These are phyloP conservation scores for Pseudomugil tenellus DNA, from an alignment of 2,797 vertebrate genomes.

Conservation along the genomic window DNA sequence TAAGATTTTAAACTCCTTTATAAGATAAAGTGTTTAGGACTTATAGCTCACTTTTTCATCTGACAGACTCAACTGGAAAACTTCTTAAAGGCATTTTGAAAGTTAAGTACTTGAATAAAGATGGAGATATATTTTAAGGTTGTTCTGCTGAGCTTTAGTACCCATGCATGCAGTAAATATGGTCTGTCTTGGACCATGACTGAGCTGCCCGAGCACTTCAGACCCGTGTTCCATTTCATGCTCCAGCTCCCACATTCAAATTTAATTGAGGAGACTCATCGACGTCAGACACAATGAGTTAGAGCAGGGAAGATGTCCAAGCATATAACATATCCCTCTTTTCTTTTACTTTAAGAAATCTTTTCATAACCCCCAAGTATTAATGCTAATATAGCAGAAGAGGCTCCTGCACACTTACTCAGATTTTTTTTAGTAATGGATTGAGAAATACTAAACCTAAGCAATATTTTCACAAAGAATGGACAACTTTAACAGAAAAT, in stretches of 20 bases:
- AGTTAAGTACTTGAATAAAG: conserved; percentile 9
- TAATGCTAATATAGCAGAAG: not conserved
- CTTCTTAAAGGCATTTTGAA: conserved; percentile 23
- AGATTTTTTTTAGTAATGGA: not conserved
- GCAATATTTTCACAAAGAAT: not conserved
- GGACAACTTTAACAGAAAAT: not conserved
- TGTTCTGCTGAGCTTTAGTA: conserved; percentile 26
- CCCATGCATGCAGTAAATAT: conserved; percentile 14
- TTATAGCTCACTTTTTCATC: conserved; percentile 5
- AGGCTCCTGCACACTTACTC: not conserved
- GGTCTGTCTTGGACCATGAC: conserved; percentile 45
- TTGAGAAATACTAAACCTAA: not conserved
- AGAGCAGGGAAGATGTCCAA: conserved; percentile 19
- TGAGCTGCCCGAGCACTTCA: conserved; percentile 46
- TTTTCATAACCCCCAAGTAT: not conserved
- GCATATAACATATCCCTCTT: conserved; percentile 6
- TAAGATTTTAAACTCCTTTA: not conserved
- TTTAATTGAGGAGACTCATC: conserved; percentile 65
- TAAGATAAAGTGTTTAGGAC: not conserved
- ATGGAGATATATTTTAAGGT: conserved; percentile 40
- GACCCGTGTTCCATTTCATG: conserved; percentile 71
- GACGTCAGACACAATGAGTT: conserved; percentile 33
- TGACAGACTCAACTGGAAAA: not conserved
- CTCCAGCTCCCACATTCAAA: conserved; percentile 69
- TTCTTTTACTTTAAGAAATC: conserved; percentile 2